Conservation (phyloP, 2,888 invertebrate genomes). For the Octonoba sinensis region DNA sequence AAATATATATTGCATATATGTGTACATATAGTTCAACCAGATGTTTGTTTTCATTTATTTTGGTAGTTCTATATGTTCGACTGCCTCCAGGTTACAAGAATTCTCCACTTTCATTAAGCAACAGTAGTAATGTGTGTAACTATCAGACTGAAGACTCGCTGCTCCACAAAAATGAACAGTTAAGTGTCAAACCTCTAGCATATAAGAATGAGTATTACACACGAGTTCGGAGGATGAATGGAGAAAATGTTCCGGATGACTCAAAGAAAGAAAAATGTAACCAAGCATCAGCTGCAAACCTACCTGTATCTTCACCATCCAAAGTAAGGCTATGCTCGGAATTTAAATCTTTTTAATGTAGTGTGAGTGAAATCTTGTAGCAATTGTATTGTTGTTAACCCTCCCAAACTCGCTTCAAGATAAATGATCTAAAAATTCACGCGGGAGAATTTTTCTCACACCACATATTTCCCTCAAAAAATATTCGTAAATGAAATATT, state of each 20-base stretch:
- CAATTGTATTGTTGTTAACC: too few relatives aligned
- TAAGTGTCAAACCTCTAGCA: conserved; percentile 42
- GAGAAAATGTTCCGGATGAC: conserved; percentile 50
- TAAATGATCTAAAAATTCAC: too few relatives aligned
- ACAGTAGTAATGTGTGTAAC: conserved; percentile 28
- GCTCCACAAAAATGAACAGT: conserved; percentile 40
- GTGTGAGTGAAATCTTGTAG: too few relatives aligned
- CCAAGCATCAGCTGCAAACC: conserved; percentile 44
- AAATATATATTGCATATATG: too few relatives aligned
- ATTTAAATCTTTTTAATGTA: background rate
- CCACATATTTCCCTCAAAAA: too few relatives aligned
- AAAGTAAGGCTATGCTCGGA: conserved; percentile 29
- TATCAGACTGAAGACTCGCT: conserved; percentile 37
- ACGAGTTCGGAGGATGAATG: conserved; percentile 48
- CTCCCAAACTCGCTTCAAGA: too few relatives aligned
- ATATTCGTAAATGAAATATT: too few relatives aligned
- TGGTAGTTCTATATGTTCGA: conserved; percentile 58
- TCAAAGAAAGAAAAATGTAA: conserved; percentile 55
- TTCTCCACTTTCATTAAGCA: conserved; percentile 25
- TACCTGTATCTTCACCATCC: conserved; percentile 51
- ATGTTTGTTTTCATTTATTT: conserved; percentile 5
- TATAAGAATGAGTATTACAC: conserved; percentile 59
- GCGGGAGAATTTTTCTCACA: too few relatives aligned
- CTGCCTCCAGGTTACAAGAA: conserved; percentile 60
- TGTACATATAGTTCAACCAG: too few relatives aligned